These are phyloP conservation scores for Cheilosia scutellata DNA, from an alignment of 2,888 invertebrate genomes.

Conservation along the genomic window DNA sequence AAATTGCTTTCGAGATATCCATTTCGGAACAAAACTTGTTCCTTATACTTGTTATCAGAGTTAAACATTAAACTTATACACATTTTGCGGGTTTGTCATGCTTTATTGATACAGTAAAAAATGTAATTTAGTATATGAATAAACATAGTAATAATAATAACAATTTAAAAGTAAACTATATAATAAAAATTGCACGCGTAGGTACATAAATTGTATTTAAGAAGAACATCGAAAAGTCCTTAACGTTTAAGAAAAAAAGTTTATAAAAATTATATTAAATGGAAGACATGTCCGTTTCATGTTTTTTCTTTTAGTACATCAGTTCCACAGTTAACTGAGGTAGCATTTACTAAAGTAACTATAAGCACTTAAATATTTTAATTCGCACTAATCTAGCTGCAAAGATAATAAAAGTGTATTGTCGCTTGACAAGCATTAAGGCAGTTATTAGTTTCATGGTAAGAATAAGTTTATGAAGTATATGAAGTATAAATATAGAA, in stretches of 20 bases:
- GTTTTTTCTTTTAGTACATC: constrained; percentile 21
- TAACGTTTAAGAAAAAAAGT: constrained; percentile 1
- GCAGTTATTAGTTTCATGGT: constrained; percentile 43
- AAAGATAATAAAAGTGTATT: constrained; percentile 2
- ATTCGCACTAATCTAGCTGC: constrained; percentile 24
- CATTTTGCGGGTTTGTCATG: constrained; percentile 42
- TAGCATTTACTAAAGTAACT: constrained; percentile 30
- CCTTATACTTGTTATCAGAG: no score
- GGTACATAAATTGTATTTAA: constrained; percentile 14
- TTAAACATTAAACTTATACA: no score
- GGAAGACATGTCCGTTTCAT: constrained; percentile 47
- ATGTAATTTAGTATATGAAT: constrained; percentile 1
- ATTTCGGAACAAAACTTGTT: no score
- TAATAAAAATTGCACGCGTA: constrained; percentile 7
- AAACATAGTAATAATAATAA: constrained; percentile 22
- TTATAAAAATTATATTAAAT: constrained; percentile 24
- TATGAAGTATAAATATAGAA: background rate
- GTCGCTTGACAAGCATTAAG: constrained; percentile 45
- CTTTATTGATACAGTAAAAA: constrained; percentile 57
- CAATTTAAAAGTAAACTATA: constrained; percentile 39
- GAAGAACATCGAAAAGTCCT: constrained; percentile 12
- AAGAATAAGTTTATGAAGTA: background rate
- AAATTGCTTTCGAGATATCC: no score
- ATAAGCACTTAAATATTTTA: constrained; percentile 8
- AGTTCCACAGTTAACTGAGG: constrained; percentile 11